Evolutionary conservation across 2,888 invertebrate species (phyloP), one percentile per base, ranked within the genome.

Genomic region (Erebia aethiops): DNA sequence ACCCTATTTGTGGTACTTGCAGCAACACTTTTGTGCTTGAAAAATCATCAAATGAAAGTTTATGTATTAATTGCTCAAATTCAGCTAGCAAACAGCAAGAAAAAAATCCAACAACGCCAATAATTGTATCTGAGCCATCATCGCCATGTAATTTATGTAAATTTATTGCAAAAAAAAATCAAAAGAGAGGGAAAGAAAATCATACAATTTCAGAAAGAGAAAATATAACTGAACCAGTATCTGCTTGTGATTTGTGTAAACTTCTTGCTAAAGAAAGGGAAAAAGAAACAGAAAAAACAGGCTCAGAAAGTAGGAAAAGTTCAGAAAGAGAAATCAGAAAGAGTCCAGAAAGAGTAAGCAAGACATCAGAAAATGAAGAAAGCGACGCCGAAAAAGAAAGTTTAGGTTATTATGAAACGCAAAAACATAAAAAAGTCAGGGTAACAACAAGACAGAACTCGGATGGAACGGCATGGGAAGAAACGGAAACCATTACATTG

Each of bases 391-490:
- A 35, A 21, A 74, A 71, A 9, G 77, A 80, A 26, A 76, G 67
- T 18, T 71, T 81, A 46, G 83, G 83, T 5, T 82, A 80, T 49
- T 83, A 80, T 71, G 83, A 85, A 73, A 80, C 77, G 35, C 81
- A 80, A 67, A 70, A 80, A 5, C 77, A 79, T 16, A 84, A 77
- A 75, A 82, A 82, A 21, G 79, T 76, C n/a, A 84, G 75, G 76
- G 75, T 86, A 0, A 82, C 71, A 52, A 78, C 83, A 73, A 78
- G 74, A 1, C 74, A 76, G 51, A 82, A 84, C 43, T 64, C 73
- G 8, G 85, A 86, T 77, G 86, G 84, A 2, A 82, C 80, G 1
- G 77, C 84, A 26, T 73, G 76, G 46, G 84, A 87, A 76, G 78
- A 82, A 60, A 82, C 72, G 72, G 76, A 82, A 64, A 80, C 76